Evolutionary conservation across 2,797 vertebrate species (phyloP), one percentile per base, ranked within the genome.

Genomic region (Morelia viridis): DNA sequence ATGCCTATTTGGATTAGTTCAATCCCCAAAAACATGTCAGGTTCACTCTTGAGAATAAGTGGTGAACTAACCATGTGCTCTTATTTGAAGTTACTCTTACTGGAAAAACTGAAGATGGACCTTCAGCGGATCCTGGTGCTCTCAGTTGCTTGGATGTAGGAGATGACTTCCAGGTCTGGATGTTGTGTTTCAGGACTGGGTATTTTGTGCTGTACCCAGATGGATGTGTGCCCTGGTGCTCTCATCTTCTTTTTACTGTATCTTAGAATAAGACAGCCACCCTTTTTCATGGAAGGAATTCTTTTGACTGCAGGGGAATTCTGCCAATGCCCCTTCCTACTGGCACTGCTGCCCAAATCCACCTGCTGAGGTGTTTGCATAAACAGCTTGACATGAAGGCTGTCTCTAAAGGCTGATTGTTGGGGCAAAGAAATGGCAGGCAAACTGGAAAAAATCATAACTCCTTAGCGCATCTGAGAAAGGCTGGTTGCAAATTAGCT

Each of bases 401-500:
- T 90, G 64, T 28, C 12, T 28, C 50, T 90, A 62, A 87, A 92
- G 76, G 57, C 84, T 90, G 22, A 53, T 68, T 57, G 58, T 60
- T 57, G 46, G 85, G 92, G 50, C 84, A 90, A 83, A 46, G 31
- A 90, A 86, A 87, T 87, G 89, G 90, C 85, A 92, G 58, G 84
- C 89, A 92, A 92, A 83, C 24, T 22, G 50, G 35, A 19, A 56
- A 24, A 26, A 4, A 41, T 1, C 17, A 31, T 5, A 11, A 13
- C 50, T 83, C 89, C 84, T 92, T 64, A 24, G 58, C 17, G n/a
- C 46, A 41, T 83, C 50, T 28, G 89, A 90, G 92, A 92, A 85
- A 46, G 92, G 57, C 89, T 61, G 62, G 89, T 71, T 87, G 46
- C 92, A 92, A 90, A 92, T 92, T 87, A 87, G 87, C 65, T 83